Evolutionary conservation across 2,797 vertebrate genomes (phyloP), one percentile per base, ranked within the genome.

Genomic region (Alectoris magna): DNA sequence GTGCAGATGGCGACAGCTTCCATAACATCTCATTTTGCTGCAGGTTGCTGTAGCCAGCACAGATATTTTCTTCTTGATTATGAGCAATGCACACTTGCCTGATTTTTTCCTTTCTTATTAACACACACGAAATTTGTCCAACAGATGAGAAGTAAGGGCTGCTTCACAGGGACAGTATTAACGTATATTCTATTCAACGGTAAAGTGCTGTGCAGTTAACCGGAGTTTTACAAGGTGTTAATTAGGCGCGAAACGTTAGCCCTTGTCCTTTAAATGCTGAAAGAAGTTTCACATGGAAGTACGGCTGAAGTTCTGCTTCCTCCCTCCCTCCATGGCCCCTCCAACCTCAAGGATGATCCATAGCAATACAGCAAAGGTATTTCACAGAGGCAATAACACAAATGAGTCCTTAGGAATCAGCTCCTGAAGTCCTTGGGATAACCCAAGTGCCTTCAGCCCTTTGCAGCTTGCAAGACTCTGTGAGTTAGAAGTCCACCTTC

Each of bases 401-500:
- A 49, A 1, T 18, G 74, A 23, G 15, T 84, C 46, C 38, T 70
- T 76, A 67, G 53, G 59, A 81, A 86, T 4, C 14, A 88, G 14
- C 18, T 75, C 24, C 59, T 48, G 59, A 90, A n/a, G 29, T 39
- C 36, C 34, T 64, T 5, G 3, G 73, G 49, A 66, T 39, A 17
- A 83, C 82, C 76, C 0, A 0, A 1, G 9, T 29, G 87, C 6
- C 29, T 72, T 31, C 26, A 12, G 49, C 5, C 22, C 46, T 5
- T 43, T 72, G 73, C 34, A 59, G 36, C 43, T 38, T 63, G 83
- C 0, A 22, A 16, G 17, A 89, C 16, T 51, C 58, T 51, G 59
- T 0, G 2, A 39, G 58, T 64, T 2, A 8, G 0, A 0, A 1
- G 1, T 29, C 59, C 8, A 12, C 41, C 29, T 78, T 38, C 2